phyloP scores from a whole-genome alignment of 1,140 invertebrate species.

The Acromyrmex charruanus region DNA sequence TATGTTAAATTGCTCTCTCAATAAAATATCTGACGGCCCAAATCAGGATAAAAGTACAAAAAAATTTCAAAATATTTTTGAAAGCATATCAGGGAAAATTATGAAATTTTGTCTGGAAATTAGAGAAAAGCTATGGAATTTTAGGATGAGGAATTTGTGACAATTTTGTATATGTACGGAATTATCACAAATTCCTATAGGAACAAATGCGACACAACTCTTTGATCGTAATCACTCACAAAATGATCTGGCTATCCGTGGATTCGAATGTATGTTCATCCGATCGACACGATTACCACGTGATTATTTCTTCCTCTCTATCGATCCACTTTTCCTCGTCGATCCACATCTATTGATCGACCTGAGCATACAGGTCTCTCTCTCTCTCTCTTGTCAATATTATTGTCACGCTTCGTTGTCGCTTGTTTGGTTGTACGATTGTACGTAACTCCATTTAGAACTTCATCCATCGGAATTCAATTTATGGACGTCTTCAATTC shows the following conservation, averaged over 20 bases:
- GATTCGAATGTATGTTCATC: background rate
- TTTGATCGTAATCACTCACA: background rate
- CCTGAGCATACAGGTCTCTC: background rate
- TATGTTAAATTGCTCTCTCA: no score
- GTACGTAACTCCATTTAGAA: slow-evolving; percentile 39
- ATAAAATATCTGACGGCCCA: no score
- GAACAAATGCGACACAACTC: background rate
- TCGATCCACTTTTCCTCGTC: background rate
- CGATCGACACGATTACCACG: background rate
- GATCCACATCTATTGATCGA: slow-evolving; percentile 35
- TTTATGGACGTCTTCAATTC: slow-evolving; percentile 35
- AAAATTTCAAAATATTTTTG: no score
- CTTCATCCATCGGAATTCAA: slow-evolving; percentile 10
- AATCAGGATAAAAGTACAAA: no score
- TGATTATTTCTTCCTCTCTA: background rate
- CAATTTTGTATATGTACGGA: background rate
- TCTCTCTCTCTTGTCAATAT: slow-evolving; percentile 23
- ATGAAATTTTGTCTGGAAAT: no score
- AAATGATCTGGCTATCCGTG: background rate
- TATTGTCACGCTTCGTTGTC: background rate
- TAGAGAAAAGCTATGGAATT: no score
- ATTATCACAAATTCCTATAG: no score
- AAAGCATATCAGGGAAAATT: no score
- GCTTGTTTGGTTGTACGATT: slow-evolving; percentile 23
- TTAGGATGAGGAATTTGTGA: no score